Percentiles rank a stretch among this genome's conserved stretches.
Conservation (phyloP, 2,888 invertebrate species). For the Thymelicus lineola region DNA sequence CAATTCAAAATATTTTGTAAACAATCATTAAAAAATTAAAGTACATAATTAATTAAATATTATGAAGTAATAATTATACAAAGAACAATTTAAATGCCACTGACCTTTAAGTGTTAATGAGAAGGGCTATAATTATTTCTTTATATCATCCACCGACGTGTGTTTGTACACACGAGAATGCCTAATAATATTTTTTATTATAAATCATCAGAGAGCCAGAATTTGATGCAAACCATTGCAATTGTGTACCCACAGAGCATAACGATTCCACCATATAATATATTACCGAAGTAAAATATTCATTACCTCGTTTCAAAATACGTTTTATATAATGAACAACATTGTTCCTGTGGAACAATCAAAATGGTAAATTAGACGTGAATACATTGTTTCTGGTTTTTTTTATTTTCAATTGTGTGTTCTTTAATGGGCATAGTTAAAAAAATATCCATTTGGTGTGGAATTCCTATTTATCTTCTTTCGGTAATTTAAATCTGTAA, state of each 20-base stretch:
- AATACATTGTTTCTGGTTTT: conserved; percentile 42
- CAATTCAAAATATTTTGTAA: background rate
- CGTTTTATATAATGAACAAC: conserved; percentile 41
- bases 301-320: conserved; percentile 63
- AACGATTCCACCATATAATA: conserved; percentile 61
- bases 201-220: conserved; percentile 68
- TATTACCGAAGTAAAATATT: conserved; percentile 61
- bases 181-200: conserved; percentile 57
- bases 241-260: conserved; percentile 71
- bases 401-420: conserved; percentile 38
- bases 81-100: conserved; percentile 9
- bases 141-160: background rate
- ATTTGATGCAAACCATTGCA: conserved; percentile 78
- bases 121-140: background rate
- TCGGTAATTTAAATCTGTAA: no score
- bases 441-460: conserved; percentile 3
- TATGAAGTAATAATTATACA: conserved; percentile 6
- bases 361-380: conserved; percentile 45
- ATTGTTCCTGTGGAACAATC: conserved; percentile 46
- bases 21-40: background rate
- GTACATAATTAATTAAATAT: background rate
- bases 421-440: conserved; percentile 19
- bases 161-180: conserved; percentile 6
- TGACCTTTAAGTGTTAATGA: conserved; percentile 5
- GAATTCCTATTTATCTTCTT: background rate